phyloP scores from a whole-genome alignment of 92 coral and sea anemone genomes.

The Phenganax stokvisi region DNA sequence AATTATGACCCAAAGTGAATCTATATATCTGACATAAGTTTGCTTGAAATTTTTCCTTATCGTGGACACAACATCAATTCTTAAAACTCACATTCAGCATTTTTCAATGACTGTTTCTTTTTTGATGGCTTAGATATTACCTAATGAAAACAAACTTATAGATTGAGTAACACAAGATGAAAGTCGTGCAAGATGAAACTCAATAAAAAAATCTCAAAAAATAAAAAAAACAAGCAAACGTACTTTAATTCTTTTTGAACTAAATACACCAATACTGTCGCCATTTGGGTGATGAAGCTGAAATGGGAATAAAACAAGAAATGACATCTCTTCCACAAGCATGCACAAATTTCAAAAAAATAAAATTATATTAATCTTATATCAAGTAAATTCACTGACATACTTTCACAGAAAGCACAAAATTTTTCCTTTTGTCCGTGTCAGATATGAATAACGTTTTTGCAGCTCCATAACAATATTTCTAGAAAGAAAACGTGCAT shows the following conservation, averaged over 20 bases:
- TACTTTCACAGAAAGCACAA: slow-evolving; percentile 92
- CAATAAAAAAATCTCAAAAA: background rate
- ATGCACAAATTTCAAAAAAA: background rate
- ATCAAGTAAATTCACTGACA: background rate
- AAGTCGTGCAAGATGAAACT: background rate
- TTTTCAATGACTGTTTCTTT: slow-evolving; percentile 92
- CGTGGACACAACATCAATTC: background rate
- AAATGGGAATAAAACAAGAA: background rate
- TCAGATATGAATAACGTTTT: slow-evolving; percentile 93
- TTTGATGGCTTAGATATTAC: slow-evolving; percentile 98
- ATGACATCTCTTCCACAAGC: background rate
- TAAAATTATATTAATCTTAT: background rate
- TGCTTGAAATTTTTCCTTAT: too few species aligned
- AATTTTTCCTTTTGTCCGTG: slow-evolving; percentile 96
- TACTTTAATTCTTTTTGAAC: slow-evolving; percentile 95
- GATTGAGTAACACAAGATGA: background rate
- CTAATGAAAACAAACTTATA: slow-evolving; percentile 25
- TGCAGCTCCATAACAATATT: slow-evolving; percentile 96
- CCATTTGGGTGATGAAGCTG: slow-evolving; percentile 88
- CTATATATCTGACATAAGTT: too few species aligned
- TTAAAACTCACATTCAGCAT: slow-evolving; percentile 81
- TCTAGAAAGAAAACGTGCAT: background rate
- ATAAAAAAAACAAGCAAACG: background rate
- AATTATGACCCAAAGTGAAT: too few species aligned
- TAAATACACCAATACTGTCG: slow-evolving; percentile 86